Evolutionary conservation across 2,797 vertebrate genomes (phyloP).

Genomic region (Rallus crepitans): DNA sequence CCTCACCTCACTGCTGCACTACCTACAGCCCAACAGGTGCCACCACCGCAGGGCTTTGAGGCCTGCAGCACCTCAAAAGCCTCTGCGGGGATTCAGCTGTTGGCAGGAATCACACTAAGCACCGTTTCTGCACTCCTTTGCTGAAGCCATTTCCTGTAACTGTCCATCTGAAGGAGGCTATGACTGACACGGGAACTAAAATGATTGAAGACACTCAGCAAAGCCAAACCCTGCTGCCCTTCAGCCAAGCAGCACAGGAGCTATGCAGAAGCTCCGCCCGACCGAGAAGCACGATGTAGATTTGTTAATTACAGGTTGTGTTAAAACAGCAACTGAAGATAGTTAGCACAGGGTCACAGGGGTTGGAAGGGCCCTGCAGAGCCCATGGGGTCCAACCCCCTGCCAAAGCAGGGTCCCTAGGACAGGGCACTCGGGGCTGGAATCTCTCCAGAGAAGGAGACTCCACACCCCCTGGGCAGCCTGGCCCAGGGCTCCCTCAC

Average conservation of each 20-base stretch:
- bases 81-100: background rate
- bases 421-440: too few species aligned
- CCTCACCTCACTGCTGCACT: background rate
- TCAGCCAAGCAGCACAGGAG: background rate
- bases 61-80: background rate
- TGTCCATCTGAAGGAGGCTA: background rate
- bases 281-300: background rate
- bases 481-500: too few species aligned
- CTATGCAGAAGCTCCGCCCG: fast-evolving
- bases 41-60: too few species aligned
- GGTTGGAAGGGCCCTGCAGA: too few species aligned
- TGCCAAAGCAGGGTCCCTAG: too few species aligned
- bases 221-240: background rate
- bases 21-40: background rate
- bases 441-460: too few species aligned
- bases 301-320: background rate
- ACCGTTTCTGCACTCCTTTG: background rate
- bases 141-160: background rate
- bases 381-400: too few species aligned
- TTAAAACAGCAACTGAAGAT: background rate
- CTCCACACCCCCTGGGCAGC: too few species aligned
- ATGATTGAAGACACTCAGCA: background rate
- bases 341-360: background rate
- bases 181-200: fast-evolving
- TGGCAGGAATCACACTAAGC: background rate